Base-by-base conservation (phyloP, 2,797 vertebrate species). In the Danio kyathit region DNA sequence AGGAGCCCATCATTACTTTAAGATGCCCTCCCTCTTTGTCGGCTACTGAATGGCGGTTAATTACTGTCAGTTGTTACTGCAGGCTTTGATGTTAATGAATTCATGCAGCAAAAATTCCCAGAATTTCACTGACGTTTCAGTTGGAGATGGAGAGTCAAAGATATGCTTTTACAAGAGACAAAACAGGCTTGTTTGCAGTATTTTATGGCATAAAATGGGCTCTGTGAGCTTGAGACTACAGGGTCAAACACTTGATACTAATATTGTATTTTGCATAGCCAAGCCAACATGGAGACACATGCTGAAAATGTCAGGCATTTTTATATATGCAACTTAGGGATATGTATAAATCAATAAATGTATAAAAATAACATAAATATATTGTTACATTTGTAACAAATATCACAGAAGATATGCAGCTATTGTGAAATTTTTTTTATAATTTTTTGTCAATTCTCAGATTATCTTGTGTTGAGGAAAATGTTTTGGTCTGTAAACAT, bases 31-130 rank as follows among this genome's bases (percentile, higher is more conserved):
- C 71, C 49, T 79, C 69, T 84, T 84, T 86, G 81, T 85, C 48
- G 3, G 56, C 78, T 79, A 65, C 82, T 82, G 48, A 88, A 87
- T 83, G 59, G 72, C 5, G 10, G 65, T 72, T 89, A 82, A 86
- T 89, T 88, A 86, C 84, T 79, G 80, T 82, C 81, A 78, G 83
- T 78, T 71, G 73, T 85, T 86, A 81, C 74, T 76, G 71, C 74
- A 61, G 80, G 80, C 54, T 85, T 64, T 85, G 83, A 88, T 73
- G 64, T 82, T 66, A 81, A 77, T 38, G 61, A 79, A 80, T 77
- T 83, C 69, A 86, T 87, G 73, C 78, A 16, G 64, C 67, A 83
- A 75, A 61, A 84, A 81, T 59, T 38, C 72, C 43, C 65, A 19
- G 59, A 82, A 81, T 88, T 75, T 60, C 54, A 52, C 60, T 76